phyloP scores from a whole-genome alignment of 2,113 vertebrate species.

The Chlorodrepanis virens region DNA sequence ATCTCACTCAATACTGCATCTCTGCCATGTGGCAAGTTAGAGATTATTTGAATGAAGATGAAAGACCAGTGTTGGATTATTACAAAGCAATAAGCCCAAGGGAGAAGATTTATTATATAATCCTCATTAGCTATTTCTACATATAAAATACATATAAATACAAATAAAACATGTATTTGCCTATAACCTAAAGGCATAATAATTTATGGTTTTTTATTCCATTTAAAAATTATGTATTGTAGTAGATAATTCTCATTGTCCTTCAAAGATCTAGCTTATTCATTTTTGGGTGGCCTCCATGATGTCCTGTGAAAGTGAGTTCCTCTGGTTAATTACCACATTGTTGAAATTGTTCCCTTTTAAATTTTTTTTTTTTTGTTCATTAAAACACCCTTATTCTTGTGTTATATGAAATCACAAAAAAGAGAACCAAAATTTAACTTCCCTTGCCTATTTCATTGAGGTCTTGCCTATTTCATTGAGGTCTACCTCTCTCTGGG shows the following conservation, averaged over 20 bases:
- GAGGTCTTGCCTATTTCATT: not conserved
- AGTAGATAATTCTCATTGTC: not conserved
- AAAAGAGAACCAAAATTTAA: not conserved
- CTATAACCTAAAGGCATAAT: not conserved
- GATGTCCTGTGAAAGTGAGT: conserved; percentile 1
- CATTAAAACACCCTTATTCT: not conserved
- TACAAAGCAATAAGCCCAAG: conserved; percentile 7
- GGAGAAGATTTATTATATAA: not conserved
- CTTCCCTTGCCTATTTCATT: not conserved
- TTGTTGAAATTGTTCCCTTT: not conserved
- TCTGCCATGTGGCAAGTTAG: not conserved
- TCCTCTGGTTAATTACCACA: not conserved
- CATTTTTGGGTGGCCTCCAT: not conserved
- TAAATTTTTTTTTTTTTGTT: conserved; percentile 25
- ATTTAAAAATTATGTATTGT: not conserved
- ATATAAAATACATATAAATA: not conserved
- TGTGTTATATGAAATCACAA: not conserved
- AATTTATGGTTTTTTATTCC: not conserved
- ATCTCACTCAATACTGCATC: not conserved
- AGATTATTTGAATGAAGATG: not conserved
- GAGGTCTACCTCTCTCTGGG: not conserved
- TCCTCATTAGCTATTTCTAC: not conserved
- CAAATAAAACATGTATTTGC: not conserved
- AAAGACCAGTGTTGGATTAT: not conserved
- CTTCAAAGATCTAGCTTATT: not conserved